Evolutionary conservation across 2,113 vertebrate genomes (phyloP).

Genomic region (Spea multiplicata): DNA sequence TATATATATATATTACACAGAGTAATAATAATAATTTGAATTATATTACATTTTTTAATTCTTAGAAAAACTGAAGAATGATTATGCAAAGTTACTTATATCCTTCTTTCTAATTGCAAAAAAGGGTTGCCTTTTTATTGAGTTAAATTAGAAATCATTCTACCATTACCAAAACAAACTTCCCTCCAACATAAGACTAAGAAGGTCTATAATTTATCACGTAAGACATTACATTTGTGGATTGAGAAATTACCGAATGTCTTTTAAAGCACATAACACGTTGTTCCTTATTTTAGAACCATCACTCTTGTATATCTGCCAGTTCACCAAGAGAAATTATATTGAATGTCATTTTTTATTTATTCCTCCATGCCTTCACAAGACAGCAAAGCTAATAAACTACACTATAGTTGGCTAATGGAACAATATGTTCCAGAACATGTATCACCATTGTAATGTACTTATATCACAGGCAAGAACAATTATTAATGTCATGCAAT

Average conservation of each 20-base stretch:
- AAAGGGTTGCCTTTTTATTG: too few species aligned
- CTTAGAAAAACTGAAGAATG: too few species aligned
- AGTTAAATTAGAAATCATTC: constrained; percentile 1
- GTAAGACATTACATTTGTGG: constrained; percentile 39
- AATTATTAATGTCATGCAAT: constrained; percentile 19
- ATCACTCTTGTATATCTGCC: constrained; percentile 38
- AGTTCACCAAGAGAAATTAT: constrained; percentile 32
- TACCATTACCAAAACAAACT: constrained; percentile 12
- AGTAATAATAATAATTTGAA: too few species aligned
- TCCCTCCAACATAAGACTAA: background rate
- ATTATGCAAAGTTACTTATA: too few species aligned
- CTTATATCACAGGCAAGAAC: constrained; percentile 1
- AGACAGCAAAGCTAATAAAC: constrained; percentile 32
- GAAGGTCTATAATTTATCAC: constrained; percentile 35
- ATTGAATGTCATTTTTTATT: constrained; percentile 43
- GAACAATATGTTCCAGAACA: constrained; percentile 27
- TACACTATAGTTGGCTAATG: background rate
- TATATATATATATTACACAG: too few species aligned
- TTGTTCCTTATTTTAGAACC: constrained; percentile 41
- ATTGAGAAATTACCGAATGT: constrained; percentile 47
- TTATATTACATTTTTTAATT: too few species aligned
- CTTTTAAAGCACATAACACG: constrained; percentile 44
- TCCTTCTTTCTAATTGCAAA: too few species aligned
- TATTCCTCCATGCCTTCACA: constrained; percentile 34
- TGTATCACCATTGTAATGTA: constrained; percentile 24